Percentiles rank a stretch among this genome's conserved stretches.
Evolutionary conservation across 1,140 invertebrate genomes (phyloP).

Genomic region (Coptotermes formosanus): DNA sequence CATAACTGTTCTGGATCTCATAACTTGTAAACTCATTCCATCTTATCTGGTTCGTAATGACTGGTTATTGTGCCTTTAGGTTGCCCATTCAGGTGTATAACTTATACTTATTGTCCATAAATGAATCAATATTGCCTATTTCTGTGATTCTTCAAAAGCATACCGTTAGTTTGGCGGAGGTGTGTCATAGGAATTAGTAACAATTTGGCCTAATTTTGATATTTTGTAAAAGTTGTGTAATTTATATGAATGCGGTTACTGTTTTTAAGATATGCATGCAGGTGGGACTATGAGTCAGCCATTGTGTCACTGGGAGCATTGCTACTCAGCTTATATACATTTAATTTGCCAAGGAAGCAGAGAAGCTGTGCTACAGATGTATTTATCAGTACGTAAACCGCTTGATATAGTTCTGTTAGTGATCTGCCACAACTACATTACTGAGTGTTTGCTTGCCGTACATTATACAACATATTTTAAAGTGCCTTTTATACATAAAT

Average conservation of each 20-base stretch:
- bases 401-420: no score
- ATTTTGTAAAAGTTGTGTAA: neutral
- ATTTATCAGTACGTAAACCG: no score
- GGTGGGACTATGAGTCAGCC: no score
- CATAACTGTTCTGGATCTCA: neutral
- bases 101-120: neutral
- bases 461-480: no score
- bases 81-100: neutral
- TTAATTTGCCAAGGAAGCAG: no score
- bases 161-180: neutral
- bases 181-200: neutral
- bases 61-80: neutral
- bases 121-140: neutral
- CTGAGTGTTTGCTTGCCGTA: no score
- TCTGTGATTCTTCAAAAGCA: neutral
- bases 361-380: no score
- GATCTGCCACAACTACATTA: no score
- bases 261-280: no score
- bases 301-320: no score
- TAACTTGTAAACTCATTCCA: neutral
- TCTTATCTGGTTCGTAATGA: neutral
- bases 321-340: no score
- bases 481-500: no score
- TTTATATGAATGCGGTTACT: neutral
- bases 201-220: neutral